These are phyloP conservation scores for Python bivittatus DNA, from an alignment of 2,113 vertebrate species.

Conservation along the genomic window DNA sequence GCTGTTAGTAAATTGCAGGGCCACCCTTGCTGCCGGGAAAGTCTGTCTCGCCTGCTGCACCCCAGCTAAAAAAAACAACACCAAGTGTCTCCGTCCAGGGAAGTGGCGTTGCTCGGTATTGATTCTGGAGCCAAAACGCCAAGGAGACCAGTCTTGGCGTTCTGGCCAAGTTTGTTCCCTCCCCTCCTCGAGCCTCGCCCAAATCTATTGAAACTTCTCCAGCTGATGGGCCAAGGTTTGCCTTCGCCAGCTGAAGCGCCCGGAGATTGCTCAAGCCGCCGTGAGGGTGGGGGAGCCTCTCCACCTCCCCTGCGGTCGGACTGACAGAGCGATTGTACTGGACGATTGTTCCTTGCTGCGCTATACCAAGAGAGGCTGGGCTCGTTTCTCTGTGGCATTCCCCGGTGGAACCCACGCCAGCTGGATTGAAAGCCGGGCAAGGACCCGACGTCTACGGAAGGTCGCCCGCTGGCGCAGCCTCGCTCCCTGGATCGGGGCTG, in stretches of 20 bases:
- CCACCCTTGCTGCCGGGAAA: background rate
- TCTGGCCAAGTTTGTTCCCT: background rate
- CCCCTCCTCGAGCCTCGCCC: background rate
- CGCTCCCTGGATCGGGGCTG: no score
- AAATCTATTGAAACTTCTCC: accelerated
- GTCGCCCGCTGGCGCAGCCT: no score
- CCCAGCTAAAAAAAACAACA: background rate
- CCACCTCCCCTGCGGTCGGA: background rate
- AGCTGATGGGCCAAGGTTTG: background rate
- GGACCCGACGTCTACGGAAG: accelerated
- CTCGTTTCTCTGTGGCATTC: background rate
- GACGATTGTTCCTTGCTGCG: background rate
- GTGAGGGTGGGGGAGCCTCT: background rate
- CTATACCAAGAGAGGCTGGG: background rate
- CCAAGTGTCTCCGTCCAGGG: no score
- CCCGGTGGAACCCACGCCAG: background rate
- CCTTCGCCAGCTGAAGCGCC: background rate
- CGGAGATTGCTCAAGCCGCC: background rate
- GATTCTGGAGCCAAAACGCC: background rate
- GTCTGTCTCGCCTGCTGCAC: background rate
- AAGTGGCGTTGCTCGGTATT: background rate
- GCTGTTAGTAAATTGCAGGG: no score
- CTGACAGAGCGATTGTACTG: background rate
- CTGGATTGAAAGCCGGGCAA: background rate
- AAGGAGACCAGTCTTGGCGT: background rate